These are phyloP conservation scores for Dicerorhinus sumatrensis DNA, from an alignment of 2,113 vertebrate genomes.

Conservation along the genomic window DNA sequence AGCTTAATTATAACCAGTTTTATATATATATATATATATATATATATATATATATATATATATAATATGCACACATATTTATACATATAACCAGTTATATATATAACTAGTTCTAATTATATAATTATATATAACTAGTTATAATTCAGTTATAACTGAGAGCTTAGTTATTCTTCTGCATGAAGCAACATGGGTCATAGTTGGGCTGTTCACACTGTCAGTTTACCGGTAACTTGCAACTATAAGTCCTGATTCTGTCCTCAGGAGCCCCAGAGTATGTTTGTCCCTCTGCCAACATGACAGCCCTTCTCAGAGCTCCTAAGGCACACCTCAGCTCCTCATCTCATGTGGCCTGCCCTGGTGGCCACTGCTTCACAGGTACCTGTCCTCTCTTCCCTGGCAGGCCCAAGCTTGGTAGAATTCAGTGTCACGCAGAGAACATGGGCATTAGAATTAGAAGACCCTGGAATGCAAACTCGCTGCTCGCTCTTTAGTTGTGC, in stretches of 20 bases:
- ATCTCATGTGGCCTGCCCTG: accelerated
- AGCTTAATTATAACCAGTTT: not conserved
- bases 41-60: too few species aligned
- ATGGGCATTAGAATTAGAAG: not conserved
- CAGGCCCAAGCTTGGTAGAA: not conserved
- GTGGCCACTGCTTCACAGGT: too few species aligned
- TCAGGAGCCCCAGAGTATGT: not conserved
- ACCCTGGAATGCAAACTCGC: not conserved
- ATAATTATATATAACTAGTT: too few species aligned
- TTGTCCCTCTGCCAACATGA: not conserved
- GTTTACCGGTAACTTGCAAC: too few species aligned
- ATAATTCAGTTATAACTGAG: not conserved
- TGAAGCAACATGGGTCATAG: not conserved
- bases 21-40: too few species aligned
- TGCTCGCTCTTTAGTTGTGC: not conserved
- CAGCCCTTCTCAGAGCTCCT: not conserved
- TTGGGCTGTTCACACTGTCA: accelerated
- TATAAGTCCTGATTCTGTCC: not conserved
- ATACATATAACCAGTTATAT: not conserved
- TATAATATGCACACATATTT: too few species aligned
- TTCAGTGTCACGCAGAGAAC: not conserved
- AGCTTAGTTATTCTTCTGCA: not conserved
- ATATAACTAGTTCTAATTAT: not conserved
- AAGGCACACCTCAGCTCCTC: not conserved
- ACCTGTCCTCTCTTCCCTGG: too few species aligned